Conservation (phyloP, 2,797 vertebrate species). For the Lycodopsis pacificus region DNA sequence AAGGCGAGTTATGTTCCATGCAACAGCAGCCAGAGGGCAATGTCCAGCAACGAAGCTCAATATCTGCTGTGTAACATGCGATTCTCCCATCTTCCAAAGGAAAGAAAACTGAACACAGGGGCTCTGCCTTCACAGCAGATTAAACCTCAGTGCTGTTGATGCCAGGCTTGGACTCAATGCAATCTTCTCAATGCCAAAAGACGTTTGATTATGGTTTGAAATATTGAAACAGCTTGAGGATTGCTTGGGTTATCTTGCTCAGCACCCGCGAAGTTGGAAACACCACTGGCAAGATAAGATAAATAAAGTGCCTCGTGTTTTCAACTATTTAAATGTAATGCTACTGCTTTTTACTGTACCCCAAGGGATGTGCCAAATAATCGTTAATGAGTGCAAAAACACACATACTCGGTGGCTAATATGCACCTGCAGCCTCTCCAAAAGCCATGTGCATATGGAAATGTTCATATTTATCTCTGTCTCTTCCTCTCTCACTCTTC, state of each 20-base stretch:
- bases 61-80: constrained; percentile 49
- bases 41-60: constrained; percentile 40
- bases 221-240: constrained; percentile 64
- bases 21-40: constrained; percentile 53
- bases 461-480: constrained; percentile 57
- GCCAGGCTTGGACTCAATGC: constrained; percentile 55
- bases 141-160: constrained; percentile 61
- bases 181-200: constrained; percentile 65
- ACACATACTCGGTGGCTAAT: constrained; percentile 24
- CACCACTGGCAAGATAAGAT: constrained; percentile 62
- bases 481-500: constrained; percentile 37
- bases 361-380: not conserved
- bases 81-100: constrained; percentile 48
- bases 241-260: constrained; percentile 60
- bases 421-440: constrained; percentile 61
- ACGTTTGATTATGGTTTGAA: constrained; percentile 67
- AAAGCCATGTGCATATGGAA: constrained; percentile 11
- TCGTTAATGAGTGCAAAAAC: constrained; percentile 37
- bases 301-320: constrained; percentile 59
- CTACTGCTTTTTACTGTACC: not conserved
- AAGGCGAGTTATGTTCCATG: constrained; percentile 38
- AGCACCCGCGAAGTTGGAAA: constrained; percentile 52
- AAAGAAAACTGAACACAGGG: constrained; percentile 25
- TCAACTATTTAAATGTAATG: constrained; percentile 51
- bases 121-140: constrained; percentile 61